Percentiles rank a stretch among this genome's conserved stretches.
phyloP scores from a whole-genome alignment of 2,888 invertebrate species.

The Drosophila helvetica region DNA sequence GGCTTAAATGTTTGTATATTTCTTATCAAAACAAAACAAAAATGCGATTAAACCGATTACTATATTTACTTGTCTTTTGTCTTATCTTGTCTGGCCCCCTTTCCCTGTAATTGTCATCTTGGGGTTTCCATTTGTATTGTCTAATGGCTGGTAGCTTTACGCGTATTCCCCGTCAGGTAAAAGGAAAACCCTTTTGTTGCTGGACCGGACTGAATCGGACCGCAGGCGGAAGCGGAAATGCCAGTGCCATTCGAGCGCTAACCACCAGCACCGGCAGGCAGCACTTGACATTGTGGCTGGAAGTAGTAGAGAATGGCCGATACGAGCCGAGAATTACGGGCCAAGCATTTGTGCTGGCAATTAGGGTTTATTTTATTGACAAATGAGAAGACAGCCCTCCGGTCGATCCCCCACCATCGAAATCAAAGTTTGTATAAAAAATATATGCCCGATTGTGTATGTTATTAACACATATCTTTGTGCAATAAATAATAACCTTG shows the following conservation, averaged over 20 bases:
- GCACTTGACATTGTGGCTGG: constrained; percentile 57
- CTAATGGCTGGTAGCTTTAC: too few relatives aligned
- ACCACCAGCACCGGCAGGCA: constrained; percentile 34
- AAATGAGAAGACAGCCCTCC: constrained; percentile 13
- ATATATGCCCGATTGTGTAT: constrained; percentile 33
- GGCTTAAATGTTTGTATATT: too few relatives aligned
- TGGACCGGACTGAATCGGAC: too few relatives aligned
- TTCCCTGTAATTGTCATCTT: too few relatives aligned
- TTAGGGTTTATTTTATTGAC: constrained; percentile 45
- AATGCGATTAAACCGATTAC: too few relatives aligned
- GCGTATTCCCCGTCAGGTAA: neutral
- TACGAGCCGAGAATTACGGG: constrained; percentile 11
- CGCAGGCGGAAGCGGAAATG: constrained; percentile 61
- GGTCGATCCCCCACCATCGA: neutral
- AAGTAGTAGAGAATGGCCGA: neutral
- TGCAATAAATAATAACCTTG: constrained; percentile 76
- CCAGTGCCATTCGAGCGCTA: constrained; percentile 41
- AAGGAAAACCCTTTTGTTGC: constrained; percentile 29
- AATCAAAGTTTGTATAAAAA: neutral
- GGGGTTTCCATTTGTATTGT: too few relatives aligned
- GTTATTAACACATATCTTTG: constrained; percentile 69
- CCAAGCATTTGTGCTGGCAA: constrained; percentile 29
- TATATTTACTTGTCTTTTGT: too few relatives aligned
- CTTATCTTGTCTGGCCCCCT: too few relatives aligned
- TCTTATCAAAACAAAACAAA: too few relatives aligned